Percentiles rank a stretch among this genome's conserved stretches.
Evolutionary conservation across 2,113 vertebrate genomes (phyloP).

Genomic region (Probosciger aterrimus): DNA sequence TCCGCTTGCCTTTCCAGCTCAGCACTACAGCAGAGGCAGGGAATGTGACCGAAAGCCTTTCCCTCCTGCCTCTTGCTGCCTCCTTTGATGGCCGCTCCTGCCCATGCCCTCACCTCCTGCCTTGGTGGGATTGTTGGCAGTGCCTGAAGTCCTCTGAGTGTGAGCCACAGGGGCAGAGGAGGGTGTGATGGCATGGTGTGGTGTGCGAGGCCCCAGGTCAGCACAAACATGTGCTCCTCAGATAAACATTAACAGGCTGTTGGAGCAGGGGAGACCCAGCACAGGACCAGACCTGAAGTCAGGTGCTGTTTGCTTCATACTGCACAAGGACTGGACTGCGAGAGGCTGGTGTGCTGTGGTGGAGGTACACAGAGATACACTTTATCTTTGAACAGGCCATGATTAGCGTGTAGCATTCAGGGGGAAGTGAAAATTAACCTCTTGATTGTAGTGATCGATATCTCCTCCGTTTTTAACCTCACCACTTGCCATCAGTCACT

Average conservation of each 20-base stretch:
- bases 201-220: not conserved
- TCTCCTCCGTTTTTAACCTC: not conserved
- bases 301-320: not conserved
- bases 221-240: not conserved
- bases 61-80: not conserved
- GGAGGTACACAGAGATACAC: not conserved
- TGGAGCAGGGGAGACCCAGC: not conserved
- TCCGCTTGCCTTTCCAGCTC: not conserved
- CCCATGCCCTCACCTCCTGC: not conserved
- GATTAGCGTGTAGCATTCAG: not conserved
- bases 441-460: not conserved
- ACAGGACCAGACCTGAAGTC: not conserved
- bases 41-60: not conserved
- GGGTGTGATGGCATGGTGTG: not conserved
- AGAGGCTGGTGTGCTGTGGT: not conserved
- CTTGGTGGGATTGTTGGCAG: not conserved
- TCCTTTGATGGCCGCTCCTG: not conserved
- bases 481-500: not conserved
- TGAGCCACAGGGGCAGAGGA: not conserved
- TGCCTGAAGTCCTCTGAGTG: rapidly evolving
- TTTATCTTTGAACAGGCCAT: rapidly evolving
- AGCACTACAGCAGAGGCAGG: not conserved
- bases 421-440: not conserved
- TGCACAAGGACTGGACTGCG: not conserved
- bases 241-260: constrained; percentile 26